Conservation (phyloP, 2,797 vertebrate species). For the Pseudochromis fuscus region DNA sequence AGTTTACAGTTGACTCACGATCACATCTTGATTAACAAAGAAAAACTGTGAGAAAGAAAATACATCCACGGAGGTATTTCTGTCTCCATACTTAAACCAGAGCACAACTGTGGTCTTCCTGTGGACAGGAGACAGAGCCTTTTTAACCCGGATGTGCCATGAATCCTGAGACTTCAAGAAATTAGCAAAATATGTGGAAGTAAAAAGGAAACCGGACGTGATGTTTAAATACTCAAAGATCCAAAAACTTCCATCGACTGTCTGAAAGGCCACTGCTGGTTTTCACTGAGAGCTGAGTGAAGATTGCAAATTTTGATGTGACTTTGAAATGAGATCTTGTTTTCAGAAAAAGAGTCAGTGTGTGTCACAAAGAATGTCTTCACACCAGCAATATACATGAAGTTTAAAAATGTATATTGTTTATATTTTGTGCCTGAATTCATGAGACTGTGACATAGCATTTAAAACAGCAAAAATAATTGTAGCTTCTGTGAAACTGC, state of each 20-base stretch:
- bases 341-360: background rate
- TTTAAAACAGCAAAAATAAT: too few species aligned
- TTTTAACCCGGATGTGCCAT: too few species aligned
- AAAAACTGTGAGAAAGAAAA: conserved; percentile 16
- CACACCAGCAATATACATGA: background rate
- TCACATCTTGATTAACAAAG: conserved; percentile 14
- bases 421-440: too few species aligned
- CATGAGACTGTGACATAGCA: background rate
- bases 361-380: background rate
- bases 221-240: background rate
- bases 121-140: background rate
- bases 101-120: conserved; percentile 8
- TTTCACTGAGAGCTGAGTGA: background rate
- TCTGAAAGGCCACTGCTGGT: background rate
- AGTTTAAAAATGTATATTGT: too few species aligned
- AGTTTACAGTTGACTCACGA: conserved; percentile 3
- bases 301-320: background rate
- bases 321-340: background rate
- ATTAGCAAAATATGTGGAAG: background rate
- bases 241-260: background rate
- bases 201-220: background rate
- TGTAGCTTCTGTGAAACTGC: background rate
- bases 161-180: background rate
- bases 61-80: background rate
- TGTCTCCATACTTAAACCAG: background rate